phyloP scores from a whole-genome alignment of 2,888 invertebrate genomes.

The Hermaeophaga mercurialis region DNA sequence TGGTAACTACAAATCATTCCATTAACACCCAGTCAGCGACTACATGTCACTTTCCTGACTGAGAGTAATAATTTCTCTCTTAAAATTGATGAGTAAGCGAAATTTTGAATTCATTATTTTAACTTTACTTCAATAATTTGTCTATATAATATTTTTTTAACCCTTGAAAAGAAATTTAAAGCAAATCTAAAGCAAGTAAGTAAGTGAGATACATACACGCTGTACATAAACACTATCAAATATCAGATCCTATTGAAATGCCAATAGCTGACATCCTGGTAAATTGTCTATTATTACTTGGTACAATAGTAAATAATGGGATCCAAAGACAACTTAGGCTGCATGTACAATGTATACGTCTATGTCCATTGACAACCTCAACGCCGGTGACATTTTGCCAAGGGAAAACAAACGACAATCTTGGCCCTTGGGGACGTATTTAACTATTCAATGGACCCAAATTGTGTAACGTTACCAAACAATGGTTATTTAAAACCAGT shows the following conservation, averaged over 20 bases:
- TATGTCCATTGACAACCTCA: constrained; percentile 18
- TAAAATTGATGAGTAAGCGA: no score
- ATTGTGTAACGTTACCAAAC: constrained; percentile 10
- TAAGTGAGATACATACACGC: no score
- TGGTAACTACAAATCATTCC: no score
- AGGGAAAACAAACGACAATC: constrained; percentile 21
- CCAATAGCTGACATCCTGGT: constrained; percentile 6
- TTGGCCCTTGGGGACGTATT: constrained; percentile 25
- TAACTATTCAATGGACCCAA: constrained; percentile 24
- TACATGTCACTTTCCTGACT: no score
- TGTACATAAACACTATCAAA: constrained; percentile 14
- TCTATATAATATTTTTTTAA: no score
- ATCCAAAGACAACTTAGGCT: constrained; percentile 11
- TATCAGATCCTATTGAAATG: constrained; percentile 11
- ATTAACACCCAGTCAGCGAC: no score
- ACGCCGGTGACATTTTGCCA: constrained; percentile 19
- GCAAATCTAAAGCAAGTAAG: no score
- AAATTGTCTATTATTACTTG: constrained; percentile 14
- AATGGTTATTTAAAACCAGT: not conserved
- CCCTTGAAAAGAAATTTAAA: no score
- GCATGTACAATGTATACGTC: constrained; percentile 14
- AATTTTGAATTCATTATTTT: no score
- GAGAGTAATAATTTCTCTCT: no score
- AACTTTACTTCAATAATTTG: no score
- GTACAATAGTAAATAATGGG: constrained; percentile 20